Base-by-base conservation (phyloP, 2,113 vertebrate genomes). In the Rhabdornis inornatus region DNA sequence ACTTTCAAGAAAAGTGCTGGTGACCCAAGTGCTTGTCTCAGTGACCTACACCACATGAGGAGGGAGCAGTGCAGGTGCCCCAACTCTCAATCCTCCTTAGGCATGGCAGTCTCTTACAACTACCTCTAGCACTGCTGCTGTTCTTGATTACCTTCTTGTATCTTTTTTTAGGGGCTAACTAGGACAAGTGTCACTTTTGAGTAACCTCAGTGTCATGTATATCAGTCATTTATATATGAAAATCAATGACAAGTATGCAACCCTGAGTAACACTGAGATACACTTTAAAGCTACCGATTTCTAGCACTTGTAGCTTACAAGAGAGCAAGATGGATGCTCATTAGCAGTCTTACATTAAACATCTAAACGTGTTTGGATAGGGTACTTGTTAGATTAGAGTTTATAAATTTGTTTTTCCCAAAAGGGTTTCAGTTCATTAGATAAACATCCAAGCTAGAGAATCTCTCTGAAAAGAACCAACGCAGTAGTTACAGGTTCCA, bases 11-110 rank as follows among this genome's bases (percentile, higher is more conserved):
- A 24, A 44, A 17, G 23, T 10, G 7, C 33, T 20, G 16, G 30
- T 33, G 35, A 1, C 1, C 3, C 2, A 2, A 3, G 39, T 27
- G 56, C 14, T 39, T 45, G 28, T 60, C 23, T 28, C 4, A 1
- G 33, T 11, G 13, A 19, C 8, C 44, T 28, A 47, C 15, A 24
- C 3, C 17, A 9, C 0, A 0, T 6, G 7, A 10, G 7, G 24
- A 21, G 47, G 14, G 20, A 71, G 31, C 14, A 57, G 4, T 45
- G 25, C 30, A 52, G 33, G 20, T 30, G 25, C n/a, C 40, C 30
- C 14, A n/a, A 3, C 18, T 27, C 7, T 33, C 15, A 5, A 8
- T 21, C 30, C 28, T 7, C 9, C 5, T 8, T 20, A 30, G 25
- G 50, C 6, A 4, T 2, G 6, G 15, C 39, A 33, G 35, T 27